A percentile compares a stretch with the other conserved stretches of the same genome.
Evolutionary conservation across 2,113 vertebrate species (phyloP).

Genomic region (Melanocharis versteri): DNA sequence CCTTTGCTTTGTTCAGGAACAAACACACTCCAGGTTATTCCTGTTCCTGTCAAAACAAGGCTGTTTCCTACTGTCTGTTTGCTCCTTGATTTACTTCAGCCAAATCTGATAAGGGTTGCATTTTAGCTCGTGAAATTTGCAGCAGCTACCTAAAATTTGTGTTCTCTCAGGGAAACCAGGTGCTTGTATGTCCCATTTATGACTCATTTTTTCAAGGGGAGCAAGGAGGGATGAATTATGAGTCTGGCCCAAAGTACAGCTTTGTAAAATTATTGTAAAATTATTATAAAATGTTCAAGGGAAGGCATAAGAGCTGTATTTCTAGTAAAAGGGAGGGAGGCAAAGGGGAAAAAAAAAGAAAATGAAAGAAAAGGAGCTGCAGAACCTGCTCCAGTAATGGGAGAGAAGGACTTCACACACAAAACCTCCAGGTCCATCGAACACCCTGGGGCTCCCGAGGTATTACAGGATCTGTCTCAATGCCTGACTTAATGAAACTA

Average conservation of each 20-base stretch:
- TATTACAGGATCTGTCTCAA: background rate
- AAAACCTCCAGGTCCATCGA: background rate
- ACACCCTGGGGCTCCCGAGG: background rate
- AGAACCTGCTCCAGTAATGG: background rate
- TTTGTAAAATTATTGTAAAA: background rate
- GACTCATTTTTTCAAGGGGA: background rate
- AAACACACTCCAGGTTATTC: background rate
- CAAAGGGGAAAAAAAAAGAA: accelerated
- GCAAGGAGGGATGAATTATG: background rate
- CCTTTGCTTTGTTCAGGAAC: background rate
- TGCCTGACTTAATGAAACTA: background rate
- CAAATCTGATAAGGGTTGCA: background rate
- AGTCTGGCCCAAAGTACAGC: background rate
- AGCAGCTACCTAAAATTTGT: background rate
- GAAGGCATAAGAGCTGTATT: background rate
- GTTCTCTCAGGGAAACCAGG: background rate
- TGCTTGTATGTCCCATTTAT: accelerated
- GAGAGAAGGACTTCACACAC: background rate
- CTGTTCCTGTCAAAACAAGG: background rate
- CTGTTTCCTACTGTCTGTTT: background rate
- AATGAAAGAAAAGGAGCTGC: background rate
- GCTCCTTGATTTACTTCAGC: background rate
- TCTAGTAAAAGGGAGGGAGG: background rate
- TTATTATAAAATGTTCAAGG: background rate
- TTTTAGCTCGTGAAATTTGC: background rate